phyloP scores from a whole-genome alignment of 2,797 vertebrate species.

The Bradypodion ventrale region DNA sequence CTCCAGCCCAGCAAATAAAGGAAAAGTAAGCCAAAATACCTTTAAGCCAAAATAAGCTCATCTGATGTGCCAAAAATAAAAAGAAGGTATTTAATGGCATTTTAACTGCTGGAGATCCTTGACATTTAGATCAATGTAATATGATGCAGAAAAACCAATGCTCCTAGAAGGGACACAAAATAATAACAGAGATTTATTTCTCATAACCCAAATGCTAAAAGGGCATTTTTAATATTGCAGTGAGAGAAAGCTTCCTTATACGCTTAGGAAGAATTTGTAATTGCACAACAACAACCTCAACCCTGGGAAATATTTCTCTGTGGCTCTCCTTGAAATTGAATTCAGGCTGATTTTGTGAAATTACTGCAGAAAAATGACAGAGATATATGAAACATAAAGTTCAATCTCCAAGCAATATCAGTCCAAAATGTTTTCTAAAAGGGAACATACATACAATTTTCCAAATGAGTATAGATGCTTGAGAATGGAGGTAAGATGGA shows the following conservation, averaged over 20 bases:
- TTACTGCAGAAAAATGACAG: constrained; percentile 50
- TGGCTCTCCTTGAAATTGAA: constrained; percentile 37
- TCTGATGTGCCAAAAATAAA: background rate
- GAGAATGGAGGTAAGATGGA: background rate
- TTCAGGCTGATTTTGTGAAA: constrained; percentile 47
- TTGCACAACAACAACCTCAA: background rate
- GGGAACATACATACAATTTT: background rate
- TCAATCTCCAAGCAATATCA: constrained; percentile 49
- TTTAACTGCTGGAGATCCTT: constrained; percentile 5
- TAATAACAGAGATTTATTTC: background rate
- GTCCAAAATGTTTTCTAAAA: constrained; percentile 9
- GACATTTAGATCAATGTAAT: background rate
- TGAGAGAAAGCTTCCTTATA: constrained; percentile 7
- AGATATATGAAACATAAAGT: constrained; percentile 40
- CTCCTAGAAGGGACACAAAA: background rate
- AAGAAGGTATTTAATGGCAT: background rate
- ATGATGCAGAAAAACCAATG: background rate
- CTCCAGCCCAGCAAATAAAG: background rate
- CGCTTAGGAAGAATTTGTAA: constrained; percentile 22
- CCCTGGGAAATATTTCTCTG: background rate
- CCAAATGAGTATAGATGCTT: background rate
- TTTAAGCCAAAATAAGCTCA: background rate
- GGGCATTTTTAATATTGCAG: constrained; percentile 25
- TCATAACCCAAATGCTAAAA: background rate
- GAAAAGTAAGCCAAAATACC: too few species aligned